phyloP scores from a whole-genome alignment of 2,888 invertebrate species.

The Tholera decimalis region DNA sequence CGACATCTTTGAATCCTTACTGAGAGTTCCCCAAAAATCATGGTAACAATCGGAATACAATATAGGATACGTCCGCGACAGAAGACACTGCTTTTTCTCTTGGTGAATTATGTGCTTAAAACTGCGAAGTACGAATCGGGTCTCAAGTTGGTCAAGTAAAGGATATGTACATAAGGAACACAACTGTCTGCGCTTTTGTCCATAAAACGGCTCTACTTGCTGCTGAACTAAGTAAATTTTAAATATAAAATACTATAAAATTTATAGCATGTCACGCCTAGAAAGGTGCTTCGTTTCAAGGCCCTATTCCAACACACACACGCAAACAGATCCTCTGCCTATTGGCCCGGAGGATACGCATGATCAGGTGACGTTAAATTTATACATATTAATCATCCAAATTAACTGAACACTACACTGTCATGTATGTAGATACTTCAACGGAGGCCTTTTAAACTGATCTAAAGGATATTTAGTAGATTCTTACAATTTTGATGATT shows the following conservation, averaged over 20 bases:
- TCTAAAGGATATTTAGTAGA: background rate
- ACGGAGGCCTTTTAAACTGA: background rate
- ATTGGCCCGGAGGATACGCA: no score
- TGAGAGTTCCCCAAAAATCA: background rate
- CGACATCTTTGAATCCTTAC: background rate
- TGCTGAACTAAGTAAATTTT: background rate
- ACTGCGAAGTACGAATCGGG: background rate
- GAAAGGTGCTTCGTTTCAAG: background rate
- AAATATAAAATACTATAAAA: no score
- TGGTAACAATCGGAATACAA: background rate
- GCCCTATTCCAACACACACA: background rate
- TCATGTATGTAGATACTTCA: no score
- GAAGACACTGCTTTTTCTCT: background rate
- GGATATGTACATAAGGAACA: background rate
- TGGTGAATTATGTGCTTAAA: background rate
- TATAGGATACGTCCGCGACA: background rate
- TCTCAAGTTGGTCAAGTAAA: background rate
- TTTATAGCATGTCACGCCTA: no score
- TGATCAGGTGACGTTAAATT: background rate
- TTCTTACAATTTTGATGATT: background rate
- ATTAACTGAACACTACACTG: no score
- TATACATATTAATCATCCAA: no score
- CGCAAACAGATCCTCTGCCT: background rate
- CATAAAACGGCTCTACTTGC: background rate
- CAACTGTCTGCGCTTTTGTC: background rate